Conservation (phyloP, 2,113 vertebrate genomes). For the Carassius gibelio region DNA sequence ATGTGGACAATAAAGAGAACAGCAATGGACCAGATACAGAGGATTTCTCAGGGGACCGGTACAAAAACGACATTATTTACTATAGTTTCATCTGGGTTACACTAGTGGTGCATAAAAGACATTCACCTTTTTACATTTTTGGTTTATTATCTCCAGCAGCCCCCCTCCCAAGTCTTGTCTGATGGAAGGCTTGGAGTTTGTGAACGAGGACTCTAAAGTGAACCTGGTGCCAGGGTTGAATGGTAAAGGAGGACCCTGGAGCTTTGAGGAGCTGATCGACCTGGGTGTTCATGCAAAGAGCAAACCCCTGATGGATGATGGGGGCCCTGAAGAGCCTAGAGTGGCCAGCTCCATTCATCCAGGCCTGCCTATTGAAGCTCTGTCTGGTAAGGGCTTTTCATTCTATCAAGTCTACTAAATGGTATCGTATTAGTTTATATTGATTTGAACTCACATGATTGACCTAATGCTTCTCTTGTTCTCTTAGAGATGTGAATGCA, state of each 20-base stretch:
- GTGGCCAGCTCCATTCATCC: constrained; percentile 74
- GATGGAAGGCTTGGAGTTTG: constrained; percentile 66
- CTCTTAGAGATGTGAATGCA: constrained; percentile 81
- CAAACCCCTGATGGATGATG: constrained; percentile 71
- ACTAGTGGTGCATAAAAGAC: neutral
- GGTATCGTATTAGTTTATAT: neutral
- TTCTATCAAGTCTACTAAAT: too few species aligned
- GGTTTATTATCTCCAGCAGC: constrained; percentile 64
- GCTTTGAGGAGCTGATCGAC: constrained; percentile 81
- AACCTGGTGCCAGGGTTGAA: constrained; percentile 71
- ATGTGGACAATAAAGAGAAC: constrained; percentile 69
- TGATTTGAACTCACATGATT: neutral
- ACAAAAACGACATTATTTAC: neutral
- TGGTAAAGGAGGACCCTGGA: constrained; percentile 79
- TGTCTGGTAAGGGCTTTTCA: constrained; percentile 76
- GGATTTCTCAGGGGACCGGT: constrained; percentile 72
- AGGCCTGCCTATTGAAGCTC: constrained; percentile 80
- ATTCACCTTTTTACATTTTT: neutral
- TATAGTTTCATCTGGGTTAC: neutral
- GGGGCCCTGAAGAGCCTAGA: constrained; percentile 72
- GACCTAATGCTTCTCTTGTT: neutral
- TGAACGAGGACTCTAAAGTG: constrained; percentile 71
- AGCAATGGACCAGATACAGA: constrained; percentile 66
- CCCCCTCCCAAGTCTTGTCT: constrained; percentile 67
- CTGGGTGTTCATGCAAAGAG: constrained; percentile 75